A percentile compares a stretch with the other conserved stretches of the same genome.
phyloP scores from a whole-genome alignment of 2,797 vertebrate genomes.

The Ispidina lecontei region DNA sequence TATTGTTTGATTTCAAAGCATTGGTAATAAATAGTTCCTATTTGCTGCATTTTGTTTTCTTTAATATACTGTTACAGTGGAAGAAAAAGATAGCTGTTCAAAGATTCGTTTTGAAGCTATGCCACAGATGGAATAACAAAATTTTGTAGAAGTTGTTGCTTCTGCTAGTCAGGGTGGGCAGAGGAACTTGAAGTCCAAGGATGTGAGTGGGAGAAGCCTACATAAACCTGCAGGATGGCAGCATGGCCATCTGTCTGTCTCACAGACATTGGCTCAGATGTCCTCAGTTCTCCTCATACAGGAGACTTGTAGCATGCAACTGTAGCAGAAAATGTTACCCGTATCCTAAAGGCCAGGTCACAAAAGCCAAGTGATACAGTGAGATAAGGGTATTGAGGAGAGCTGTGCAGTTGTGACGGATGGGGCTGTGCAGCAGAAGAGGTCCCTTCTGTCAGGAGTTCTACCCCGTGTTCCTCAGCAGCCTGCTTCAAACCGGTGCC shows the following conservation, averaged over 20 bases:
- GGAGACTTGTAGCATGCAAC: background rate
- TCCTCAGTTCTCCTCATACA: rapidly evolving
- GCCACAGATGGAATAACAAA: background rate
- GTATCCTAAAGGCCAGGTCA: background rate
- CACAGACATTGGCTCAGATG: rapidly evolving
- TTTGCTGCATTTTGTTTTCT: background rate
- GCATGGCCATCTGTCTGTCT: background rate
- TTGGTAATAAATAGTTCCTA: background rate
- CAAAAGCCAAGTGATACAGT: background rate
- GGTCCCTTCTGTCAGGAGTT: background rate
- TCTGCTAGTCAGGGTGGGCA: background rate
- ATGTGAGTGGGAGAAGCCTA: background rate
- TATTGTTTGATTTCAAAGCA: background rate
- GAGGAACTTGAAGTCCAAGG: background rate
- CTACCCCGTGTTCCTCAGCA: background rate
- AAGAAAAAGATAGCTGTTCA: background rate
- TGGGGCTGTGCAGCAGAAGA: background rate
- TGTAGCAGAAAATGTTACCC: background rate
- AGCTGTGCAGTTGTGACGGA: background rate
- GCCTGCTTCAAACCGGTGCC: background rate
- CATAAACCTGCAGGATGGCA: background rate
- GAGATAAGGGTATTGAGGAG: background rate
- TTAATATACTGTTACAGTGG: background rate
- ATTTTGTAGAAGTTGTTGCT: background rate
- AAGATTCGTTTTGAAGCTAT: background rate